phyloP scores from a whole-genome alignment of 2,888 invertebrate species.

The Cerceris rybyensis region DNA sequence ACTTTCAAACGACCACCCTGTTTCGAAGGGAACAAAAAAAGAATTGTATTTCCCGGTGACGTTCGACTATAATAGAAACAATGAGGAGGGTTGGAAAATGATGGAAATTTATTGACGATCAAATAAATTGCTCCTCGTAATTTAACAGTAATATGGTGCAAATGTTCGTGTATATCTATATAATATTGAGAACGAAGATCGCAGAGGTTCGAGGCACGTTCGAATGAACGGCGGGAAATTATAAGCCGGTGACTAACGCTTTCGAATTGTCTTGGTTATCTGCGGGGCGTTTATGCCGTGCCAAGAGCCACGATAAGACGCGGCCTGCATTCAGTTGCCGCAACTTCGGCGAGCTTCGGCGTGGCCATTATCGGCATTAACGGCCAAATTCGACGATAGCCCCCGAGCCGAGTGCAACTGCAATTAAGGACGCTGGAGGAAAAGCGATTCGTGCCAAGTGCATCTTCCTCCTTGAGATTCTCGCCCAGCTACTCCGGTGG shows the following conservation, averaged over 20 bases:
- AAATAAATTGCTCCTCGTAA: background rate
- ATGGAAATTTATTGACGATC: background rate
- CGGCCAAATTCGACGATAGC: constrained; percentile 63
- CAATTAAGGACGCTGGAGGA: constrained; percentile 57
- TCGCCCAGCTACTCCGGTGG: constrained; percentile 1
- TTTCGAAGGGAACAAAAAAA: background rate
- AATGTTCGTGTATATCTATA: background rate
- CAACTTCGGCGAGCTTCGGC: constrained; percentile 51
- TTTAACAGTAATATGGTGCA: background rate
- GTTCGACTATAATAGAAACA: background rate
- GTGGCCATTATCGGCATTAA: constrained; percentile 66
- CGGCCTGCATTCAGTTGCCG: constrained; percentile 37
- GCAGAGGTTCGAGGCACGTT: background rate
- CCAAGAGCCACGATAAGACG: constrained; percentile 48
- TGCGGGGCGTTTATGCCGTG: constrained; percentile 42
- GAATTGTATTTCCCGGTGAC: background rate
- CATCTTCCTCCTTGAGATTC: constrained; percentile 31
- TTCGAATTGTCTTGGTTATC: constrained; percentile 43
- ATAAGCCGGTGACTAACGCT: constrained; percentile 46
- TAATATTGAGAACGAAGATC: background rate
- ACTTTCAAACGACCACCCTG: too few species aligned
- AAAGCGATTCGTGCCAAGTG: constrained; percentile 63
- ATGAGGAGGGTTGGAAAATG: background rate
- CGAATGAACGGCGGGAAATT: constrained; percentile 18
- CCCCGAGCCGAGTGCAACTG: constrained; percentile 50